Conservation (phyloP, 2,888 invertebrate genomes). For the Empis livida region DNA sequence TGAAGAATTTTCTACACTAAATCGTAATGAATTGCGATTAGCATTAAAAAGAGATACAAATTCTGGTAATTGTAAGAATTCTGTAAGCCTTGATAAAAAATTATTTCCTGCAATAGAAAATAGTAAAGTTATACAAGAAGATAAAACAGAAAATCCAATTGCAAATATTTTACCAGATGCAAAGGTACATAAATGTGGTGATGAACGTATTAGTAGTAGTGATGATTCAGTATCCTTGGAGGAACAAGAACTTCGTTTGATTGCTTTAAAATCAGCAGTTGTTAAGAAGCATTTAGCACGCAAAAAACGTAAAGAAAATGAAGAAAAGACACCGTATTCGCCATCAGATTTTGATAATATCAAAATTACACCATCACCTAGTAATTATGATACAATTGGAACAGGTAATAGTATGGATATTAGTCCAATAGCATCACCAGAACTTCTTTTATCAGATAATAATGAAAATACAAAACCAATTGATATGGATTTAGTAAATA, state of each 20-base stretch:
- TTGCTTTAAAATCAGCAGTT: slow-evolving; percentile 33
- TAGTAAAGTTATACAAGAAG: slow-evolving; percentile 11
- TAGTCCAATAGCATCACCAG: slow-evolving; percentile 32
- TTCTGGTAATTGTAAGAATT: slow-evolving; percentile 1
- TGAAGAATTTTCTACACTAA: slow-evolving; percentile 16
- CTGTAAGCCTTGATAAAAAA: slow-evolving; percentile 9
- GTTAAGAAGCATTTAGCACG: slow-evolving; percentile 29
- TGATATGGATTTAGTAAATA: slow-evolving; percentile 34
- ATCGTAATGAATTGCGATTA: slow-evolving; percentile 23
- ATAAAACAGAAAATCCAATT: background rate
- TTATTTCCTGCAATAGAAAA: slow-evolving; percentile 1
- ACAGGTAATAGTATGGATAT: slow-evolving; percentile 23
- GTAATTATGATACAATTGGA: slow-evolving; percentile 17
- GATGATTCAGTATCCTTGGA: slow-evolving; percentile 16
- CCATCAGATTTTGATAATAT: slow-evolving; percentile 32
- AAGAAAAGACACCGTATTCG: slow-evolving; percentile 29
- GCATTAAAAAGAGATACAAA: slow-evolving; percentile 15
- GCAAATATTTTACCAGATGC: background rate
- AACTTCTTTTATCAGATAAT: slow-evolving; percentile 16
- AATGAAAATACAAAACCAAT: slow-evolving; percentile 23
- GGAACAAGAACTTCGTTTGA: slow-evolving; percentile 28
- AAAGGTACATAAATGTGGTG: background rate
- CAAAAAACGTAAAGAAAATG: slow-evolving; percentile 25
- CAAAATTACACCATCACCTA: slow-evolving; percentile 15
- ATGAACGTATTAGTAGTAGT: background rate